Base-by-base conservation (phyloP, 2,888 invertebrate genomes). In the Andricus quercusramuli region DNA sequence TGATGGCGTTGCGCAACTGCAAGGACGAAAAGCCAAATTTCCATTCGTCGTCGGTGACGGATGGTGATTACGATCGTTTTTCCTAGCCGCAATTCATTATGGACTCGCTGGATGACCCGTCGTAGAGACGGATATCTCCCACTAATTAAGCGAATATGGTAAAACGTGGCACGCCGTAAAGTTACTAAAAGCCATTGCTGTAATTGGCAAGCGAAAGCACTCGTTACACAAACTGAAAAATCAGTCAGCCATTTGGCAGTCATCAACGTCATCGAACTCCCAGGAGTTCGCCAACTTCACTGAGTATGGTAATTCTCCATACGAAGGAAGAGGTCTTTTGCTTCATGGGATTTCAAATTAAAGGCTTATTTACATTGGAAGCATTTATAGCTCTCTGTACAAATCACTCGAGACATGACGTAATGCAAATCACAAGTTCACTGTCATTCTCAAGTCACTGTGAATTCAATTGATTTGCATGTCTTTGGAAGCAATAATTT, bases 1-100 rank as follows among this genome's bases (percentile, higher is more conserved):
- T 82, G 84, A 85, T 83, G 79, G 81, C 81, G 83, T 86, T 86
- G 85, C 88, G 86, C 84, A 85, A 83, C 85, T 78, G 79, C 83
- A 82, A 83, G 83, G 83, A 80, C 80, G 85, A 88, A 82, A 82
- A 83, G 83, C 79, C 81, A 85, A 89, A 88, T 87, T 86, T 87
- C 83, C 86, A 87, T 86, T 84, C 79, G 68, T 85, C 80, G 64
- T 83, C 78, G 74, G 79, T 85, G 86, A 86, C 82, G 85, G 85
- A 88, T 88, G 85, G 81, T 87, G 84, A 88, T 88, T 85, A 83
- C 83, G 78, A 88, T 86, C 84, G 83, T 83, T 85, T 83, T 56
- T 74, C 51, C 25, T 32, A 56, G 74, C 74, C 74, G 74, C 74
- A 74, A 74, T 59, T 74, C 56, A 74, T 74, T 74, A 74, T 56